These are phyloP conservation scores for Seriola rivoliana DNA, from an alignment of 2,113 vertebrate genomes.

Conservation along the genomic window DNA sequence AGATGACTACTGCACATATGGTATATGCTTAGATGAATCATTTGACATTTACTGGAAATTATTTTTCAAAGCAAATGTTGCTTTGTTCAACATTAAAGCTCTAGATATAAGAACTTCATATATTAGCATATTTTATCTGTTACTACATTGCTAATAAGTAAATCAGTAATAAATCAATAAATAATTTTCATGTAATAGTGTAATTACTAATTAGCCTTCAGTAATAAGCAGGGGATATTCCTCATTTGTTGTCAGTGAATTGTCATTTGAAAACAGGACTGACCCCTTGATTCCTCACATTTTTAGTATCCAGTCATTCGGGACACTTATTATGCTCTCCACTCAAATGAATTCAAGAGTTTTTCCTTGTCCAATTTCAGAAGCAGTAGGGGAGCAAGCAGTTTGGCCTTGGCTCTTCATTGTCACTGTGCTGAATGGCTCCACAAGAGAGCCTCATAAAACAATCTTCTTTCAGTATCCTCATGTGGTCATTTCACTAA, in stretches of 20 bases:
- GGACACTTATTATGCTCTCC: not conserved
- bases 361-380: not conserved
- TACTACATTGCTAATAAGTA: not conserved
- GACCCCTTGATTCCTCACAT: not conserved
- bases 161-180: not conserved
- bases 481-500: constrained; percentile 25
- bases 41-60: not conserved
- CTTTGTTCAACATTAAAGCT: too few species aligned
- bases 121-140: too few species aligned
- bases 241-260: not conserved
- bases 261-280: not conserved
- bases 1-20: not conserved
- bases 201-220: not conserved
- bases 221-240: not conserved
- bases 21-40: not conserved
- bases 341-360: not conserved
- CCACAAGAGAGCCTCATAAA: not conserved
- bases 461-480: not conserved
- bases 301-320: not conserved
- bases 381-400: not conserved
- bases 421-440: not conserved
- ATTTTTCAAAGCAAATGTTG: too few species aligned
- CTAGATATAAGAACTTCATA: too few species aligned
- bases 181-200: not conserved
- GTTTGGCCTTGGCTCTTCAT: constrained; percentile 20